Percentiles rank a stretch among this genome's conserved stretches.
phyloP scores from a whole-genome alignment of 1,140 invertebrate species.

The Drosophila setifemur region DNA sequence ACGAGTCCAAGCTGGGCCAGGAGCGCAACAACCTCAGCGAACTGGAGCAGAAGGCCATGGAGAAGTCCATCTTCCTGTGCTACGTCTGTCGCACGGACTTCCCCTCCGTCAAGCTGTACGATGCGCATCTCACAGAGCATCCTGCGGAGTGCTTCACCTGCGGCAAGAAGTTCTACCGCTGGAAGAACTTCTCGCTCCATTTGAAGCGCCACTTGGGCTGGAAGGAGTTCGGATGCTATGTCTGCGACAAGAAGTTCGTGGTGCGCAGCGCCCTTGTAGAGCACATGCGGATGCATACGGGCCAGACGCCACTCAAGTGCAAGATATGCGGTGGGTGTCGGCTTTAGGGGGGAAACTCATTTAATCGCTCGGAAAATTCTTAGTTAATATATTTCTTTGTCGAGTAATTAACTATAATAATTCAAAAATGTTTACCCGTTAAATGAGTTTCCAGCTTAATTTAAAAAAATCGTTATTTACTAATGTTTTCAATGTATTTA shows the following conservation, averaged over 20 bases:
- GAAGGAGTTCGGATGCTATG: constrained; percentile 85
- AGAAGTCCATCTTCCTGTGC: constrained; percentile 82
- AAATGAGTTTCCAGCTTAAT: too few relatives aligned
- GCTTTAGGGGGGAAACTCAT: too few relatives aligned
- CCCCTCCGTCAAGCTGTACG: constrained; percentile 83
- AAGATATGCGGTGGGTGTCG: constrained; percentile 88
- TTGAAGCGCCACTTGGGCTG: constrained; percentile 90
- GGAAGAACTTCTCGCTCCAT: constrained; percentile 89
- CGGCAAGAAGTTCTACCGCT: constrained; percentile 89
- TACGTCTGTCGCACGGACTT: constrained; percentile 85
- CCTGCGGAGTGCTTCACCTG: constrained; percentile 91
- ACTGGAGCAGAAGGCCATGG: constrained; percentile 73
- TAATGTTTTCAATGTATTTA: too few relatives aligned
- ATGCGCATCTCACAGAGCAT: constrained; percentile 89
- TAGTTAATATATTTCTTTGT: too few relatives aligned
- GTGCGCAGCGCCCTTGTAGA: constrained; percentile 90
- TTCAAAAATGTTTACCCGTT: too few relatives aligned
- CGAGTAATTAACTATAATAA: too few relatives aligned
- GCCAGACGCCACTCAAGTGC: constrained; percentile 91
- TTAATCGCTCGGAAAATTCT: too few relatives aligned
- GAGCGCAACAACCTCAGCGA: constrained; percentile 70
- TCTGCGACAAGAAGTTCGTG: constrained; percentile 92
- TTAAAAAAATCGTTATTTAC: too few relatives aligned
- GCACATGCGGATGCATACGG: constrained; percentile 91
- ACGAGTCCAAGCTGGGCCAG: constrained; percentile 75